Percentiles rank a stretch among this genome's conserved stretches.
Evolutionary conservation across 2,797 vertebrate genomes (phyloP).

Genomic region (Danio albolineatus): DNA sequence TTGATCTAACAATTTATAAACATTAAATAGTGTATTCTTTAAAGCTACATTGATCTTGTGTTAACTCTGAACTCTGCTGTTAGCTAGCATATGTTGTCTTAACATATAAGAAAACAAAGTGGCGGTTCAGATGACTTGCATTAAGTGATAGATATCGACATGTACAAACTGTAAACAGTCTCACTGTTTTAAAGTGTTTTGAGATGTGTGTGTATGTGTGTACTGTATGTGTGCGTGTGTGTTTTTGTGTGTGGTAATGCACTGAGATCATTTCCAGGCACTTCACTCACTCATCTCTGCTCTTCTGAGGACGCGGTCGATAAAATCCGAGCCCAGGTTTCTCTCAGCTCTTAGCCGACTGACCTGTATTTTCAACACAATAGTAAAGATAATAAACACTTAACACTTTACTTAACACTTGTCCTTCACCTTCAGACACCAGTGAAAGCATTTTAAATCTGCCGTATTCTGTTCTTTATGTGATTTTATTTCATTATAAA

Average conservation of each 20-base stretch:
- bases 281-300: constrained; percentile 23
- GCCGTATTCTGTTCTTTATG: background rate
- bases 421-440: background rate
- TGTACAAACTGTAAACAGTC: constrained; percentile 4
- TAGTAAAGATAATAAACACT: constrained; percentile 18
- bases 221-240: background rate
- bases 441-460: background rate
- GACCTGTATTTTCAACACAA: constrained; percentile 39
- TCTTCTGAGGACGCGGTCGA: constrained; percentile 22
- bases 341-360: constrained; percentile 20
- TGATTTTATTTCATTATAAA: background rate
- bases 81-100: background rate
- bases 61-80: constrained; percentile 2
- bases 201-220: too few species aligned
- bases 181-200: constrained; percentile 24
- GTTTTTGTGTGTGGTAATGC: constrained; percentile 12
- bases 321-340: constrained; percentile 27
- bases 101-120: constrained; percentile 19
- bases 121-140: background rate
- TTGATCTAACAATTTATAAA: background rate
- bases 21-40: background rate
- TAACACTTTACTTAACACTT: background rate
- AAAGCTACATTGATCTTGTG: background rate
- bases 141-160: constrained; percentile 25
- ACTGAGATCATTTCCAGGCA: constrained; percentile 44